Base-by-base conservation (phyloP, 2,888 invertebrate species). In the Cheilosia impressa region DNA sequence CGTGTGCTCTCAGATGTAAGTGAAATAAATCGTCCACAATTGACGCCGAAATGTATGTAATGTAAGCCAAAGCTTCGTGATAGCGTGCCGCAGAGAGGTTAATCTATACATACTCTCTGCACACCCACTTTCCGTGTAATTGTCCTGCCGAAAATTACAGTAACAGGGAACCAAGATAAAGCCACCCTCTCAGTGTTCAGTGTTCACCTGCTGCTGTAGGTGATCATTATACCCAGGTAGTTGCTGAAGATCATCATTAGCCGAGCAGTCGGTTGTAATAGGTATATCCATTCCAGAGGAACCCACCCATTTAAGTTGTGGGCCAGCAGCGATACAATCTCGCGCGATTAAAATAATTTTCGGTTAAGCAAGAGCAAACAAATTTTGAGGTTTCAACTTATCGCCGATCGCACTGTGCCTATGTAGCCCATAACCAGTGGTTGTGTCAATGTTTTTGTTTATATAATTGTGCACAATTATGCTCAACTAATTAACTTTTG, bases 331-430 rank as follows among this genome's bases (percentile, higher is more conserved):
- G 83, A 84, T 84, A 75, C 65, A 13, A 84, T 84, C 84, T 85
- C n/a, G 41, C 60, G 80, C 66, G 80, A 76, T 76, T 75, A 80
- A 58, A 75, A 63, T 60, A 79, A 63, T 71, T 85, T 76, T 80
- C 60, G 76, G 71, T 80, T 85, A 62, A 66, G 80, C 84, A 85
- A 81, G 66, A 81, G 76, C 55, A 76, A 80, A 80, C 73, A 84
- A 38, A 62, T 78, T 79, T 60, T 71, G 57, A 19, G 57, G 79
- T 71, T 63, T 63, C 50, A 19, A 19, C 60, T 85, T 85, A 81
- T 85, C 80, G 41, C 17, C 76, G 50, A 80, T 65, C 78, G 5
- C 65, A 68, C 66, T 69, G 38, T 31, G 31, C 31, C 2, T 9
- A 27, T 27, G 6, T 27, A 5, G 5, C 77, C 34, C 71, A 55